A percentile compares a stretch with the other conserved stretches of the same genome.
Conservation (phyloP, 2,888 invertebrate species). For the Stenchaetothrips biformis region DNA sequence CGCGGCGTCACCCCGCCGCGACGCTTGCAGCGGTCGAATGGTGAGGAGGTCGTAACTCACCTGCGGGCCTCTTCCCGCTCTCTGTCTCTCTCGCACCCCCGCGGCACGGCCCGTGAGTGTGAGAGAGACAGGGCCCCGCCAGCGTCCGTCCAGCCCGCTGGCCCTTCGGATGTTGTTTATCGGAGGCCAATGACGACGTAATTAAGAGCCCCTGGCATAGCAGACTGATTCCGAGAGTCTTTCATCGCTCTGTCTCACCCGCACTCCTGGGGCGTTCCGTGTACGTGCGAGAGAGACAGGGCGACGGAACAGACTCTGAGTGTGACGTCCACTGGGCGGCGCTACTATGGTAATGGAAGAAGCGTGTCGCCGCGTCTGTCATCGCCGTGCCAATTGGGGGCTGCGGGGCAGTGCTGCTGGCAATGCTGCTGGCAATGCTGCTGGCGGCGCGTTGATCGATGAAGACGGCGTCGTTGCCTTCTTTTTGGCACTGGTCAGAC, state of each 20-base stretch:
- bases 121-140: not conserved
- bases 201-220: not conserved
- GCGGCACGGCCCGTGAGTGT: not conserved
- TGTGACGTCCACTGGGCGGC: not conserved
- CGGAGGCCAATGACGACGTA: not conserved
- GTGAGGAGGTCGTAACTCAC: not conserved
- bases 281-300: not conserved
- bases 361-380: not conserved
- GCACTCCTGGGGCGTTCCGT: not conserved
- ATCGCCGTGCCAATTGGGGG: not conserved
- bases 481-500: too few relatives aligned
- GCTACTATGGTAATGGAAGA: not conserved
- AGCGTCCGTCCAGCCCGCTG: not conserved
- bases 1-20: too few relatives aligned
- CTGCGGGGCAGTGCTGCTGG: too few relatives aligned
- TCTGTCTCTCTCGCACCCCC: not conserved
- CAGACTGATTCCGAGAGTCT: not conserved
- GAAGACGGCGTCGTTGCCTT: too few relatives aligned
- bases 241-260: not conserved
- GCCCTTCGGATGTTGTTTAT: not conserved
- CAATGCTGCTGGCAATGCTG: too few relatives aligned
- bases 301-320: not conserved
- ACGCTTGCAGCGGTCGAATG: too few relatives aligned
- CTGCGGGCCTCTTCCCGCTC: not conserved
- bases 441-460: too few relatives aligned